Percentiles rank a stretch among this genome's conserved stretches.
These are phyloP conservation scores for Paramormyrops hopkinsi DNA, from an alignment of 2,797 vertebrate genomes.

Conservation along the genomic window DNA sequence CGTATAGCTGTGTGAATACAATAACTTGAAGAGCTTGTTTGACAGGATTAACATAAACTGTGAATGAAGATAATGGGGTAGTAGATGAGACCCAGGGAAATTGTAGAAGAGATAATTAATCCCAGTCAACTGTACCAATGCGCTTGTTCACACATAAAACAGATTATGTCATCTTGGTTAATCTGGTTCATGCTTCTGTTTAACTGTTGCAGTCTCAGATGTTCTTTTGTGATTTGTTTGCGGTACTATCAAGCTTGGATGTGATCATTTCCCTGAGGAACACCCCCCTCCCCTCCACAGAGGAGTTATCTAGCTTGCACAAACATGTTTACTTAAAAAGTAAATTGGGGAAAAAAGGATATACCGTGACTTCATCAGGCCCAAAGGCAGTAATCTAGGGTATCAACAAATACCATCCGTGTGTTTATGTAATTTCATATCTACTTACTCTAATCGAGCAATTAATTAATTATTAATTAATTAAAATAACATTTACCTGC, in stretches of 20 bases:
- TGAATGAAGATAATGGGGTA: background rate
- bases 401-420: background rate
- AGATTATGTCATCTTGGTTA: background rate
- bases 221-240: background rate
- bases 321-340: constrained; percentile 10
- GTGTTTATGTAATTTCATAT: background rate
- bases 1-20: background rate
- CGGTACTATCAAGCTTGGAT: background rate
- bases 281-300: background rate
- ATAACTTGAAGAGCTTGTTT: background rate
- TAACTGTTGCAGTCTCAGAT: background rate
- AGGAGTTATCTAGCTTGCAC: background rate
- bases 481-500: background rate
- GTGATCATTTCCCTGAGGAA: background rate
- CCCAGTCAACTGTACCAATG: background rate
- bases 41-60: background rate
- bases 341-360: background rate
- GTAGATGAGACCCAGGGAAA: background rate
- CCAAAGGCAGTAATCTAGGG: background rate
- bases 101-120: background rate
- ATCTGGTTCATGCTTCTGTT: background rate
- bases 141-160: background rate
- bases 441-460: background rate
- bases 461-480: background rate
- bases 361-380: background rate